Conservation (phyloP, 2,797 vertebrate species). For the Rallus crepitans region DNA sequence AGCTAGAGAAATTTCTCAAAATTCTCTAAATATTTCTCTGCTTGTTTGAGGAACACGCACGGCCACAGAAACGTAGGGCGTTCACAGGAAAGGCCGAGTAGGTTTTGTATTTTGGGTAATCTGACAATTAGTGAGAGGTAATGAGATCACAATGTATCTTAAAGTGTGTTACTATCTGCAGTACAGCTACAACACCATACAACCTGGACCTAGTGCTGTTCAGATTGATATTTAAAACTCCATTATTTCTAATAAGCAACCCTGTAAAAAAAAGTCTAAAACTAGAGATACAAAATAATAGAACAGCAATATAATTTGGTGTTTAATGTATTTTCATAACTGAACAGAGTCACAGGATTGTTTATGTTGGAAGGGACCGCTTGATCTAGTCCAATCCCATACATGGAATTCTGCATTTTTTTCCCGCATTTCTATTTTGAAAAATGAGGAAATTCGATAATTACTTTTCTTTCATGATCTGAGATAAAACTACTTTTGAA, state of each 20-base stretch:
- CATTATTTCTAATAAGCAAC: background rate
- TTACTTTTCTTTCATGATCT: background rate
- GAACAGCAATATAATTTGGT: background rate
- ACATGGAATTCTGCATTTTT: background rate
- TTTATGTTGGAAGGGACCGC: background rate
- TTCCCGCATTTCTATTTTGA: background rate
- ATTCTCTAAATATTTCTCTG: background rate
- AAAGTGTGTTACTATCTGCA: background rate
- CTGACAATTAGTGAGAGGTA: background rate
- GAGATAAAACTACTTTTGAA: background rate
- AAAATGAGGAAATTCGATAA: background rate
- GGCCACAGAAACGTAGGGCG: background rate
- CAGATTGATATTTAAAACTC: background rate
- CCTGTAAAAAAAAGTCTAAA: background rate
- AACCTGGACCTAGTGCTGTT: background rate
- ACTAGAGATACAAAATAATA: background rate
- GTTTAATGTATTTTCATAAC: background rate
- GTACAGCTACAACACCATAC: background rate
- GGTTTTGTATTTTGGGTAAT: background rate
- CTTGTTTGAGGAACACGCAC: background rate
- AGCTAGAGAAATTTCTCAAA: background rate
- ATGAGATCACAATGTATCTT: background rate
- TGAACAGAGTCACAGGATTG: background rate
- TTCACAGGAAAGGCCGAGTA: background rate
- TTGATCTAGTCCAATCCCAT: background rate